Conservation (phyloP, 2,797 vertebrate genomes). For the Mus caroli region DNA sequence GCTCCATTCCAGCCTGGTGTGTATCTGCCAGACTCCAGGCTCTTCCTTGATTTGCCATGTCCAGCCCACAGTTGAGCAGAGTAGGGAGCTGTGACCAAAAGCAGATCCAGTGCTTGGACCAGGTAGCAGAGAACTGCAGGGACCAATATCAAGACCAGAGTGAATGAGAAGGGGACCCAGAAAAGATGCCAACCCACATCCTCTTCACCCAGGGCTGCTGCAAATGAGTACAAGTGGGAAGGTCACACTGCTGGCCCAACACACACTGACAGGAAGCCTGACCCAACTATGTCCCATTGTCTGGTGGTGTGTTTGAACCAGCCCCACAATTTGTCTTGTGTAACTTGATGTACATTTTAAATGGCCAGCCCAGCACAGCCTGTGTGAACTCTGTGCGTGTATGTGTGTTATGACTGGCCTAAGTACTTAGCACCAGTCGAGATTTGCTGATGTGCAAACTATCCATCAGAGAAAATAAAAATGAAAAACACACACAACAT, state of each 20-base stretch:
- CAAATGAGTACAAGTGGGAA: neutral
- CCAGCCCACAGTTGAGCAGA: neutral
- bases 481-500: slow-evolving; percentile 66
- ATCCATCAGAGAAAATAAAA: slow-evolving; percentile 79
- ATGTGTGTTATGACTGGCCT: slow-evolving; percentile 86
- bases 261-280: slow-evolving; percentile 76
- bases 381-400: slow-evolving; percentile 84
- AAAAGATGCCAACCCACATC: neutral
- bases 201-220: neutral
- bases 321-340: slow-evolving; percentile 81
- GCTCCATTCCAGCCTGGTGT: neutral
- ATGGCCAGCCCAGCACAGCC: slow-evolving; percentile 84
- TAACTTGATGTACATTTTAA: slow-evolving; percentile 84
- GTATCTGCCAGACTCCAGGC: neutral
- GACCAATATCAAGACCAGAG: neutral
- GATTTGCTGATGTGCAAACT: slow-evolving; percentile 75
- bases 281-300: slow-evolving; percentile 75
- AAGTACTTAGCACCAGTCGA: slow-evolving; percentile 85
- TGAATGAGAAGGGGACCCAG: neutral
- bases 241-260: slow-evolving; percentile 2
- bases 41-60: neutral
- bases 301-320: slow-evolving; percentile 82
- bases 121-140: neutral
- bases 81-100: neutral
- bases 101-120: neutral